A percentile compares a stretch with the other conserved stretches of the same genome.
These are phyloP conservation scores for Globicephala melas DNA, from an alignment of 2,113 vertebrate genomes.

Conservation along the genomic window DNA sequence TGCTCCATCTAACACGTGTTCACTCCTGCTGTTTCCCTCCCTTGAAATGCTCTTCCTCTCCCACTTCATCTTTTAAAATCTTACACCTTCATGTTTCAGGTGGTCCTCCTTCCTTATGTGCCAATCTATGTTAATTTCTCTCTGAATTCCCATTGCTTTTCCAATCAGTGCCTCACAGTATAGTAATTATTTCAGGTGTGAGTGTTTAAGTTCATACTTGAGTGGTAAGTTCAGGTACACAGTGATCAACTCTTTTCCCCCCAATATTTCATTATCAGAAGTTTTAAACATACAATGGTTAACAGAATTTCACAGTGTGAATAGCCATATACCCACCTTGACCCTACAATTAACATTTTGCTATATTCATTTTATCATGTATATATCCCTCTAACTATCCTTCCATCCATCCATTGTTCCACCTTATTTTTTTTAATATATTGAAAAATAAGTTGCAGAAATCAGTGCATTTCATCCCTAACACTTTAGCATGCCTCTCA, in stretches of 20 bases:
- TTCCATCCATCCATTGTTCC: not conserved
- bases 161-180: not conserved
- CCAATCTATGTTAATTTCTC: not conserved
- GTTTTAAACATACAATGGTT: not conserved
- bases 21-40: not conserved
- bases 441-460: not conserved
- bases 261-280: not conserved
- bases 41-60: not conserved
- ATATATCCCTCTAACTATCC: not conserved
- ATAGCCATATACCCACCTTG: not conserved
- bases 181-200: not conserved
- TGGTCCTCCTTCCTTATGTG: not conserved
- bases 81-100: not conserved
- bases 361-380: not conserved
- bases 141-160: not conserved
- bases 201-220: not conserved
- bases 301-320: not conserved
- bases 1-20: not conserved
- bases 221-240: not conserved
- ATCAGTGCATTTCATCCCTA: not conserved
- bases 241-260: not conserved
- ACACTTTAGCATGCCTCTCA: not conserved
- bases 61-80: not conserved
- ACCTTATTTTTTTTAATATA: not conserved
- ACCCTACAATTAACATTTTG: not conserved